A percentile compares a stretch with the other conserved stretches of the same genome.
Evolutionary conservation across 1,140 invertebrate species (phyloP).

Genomic region (Drosophila tropicalis): DNA sequence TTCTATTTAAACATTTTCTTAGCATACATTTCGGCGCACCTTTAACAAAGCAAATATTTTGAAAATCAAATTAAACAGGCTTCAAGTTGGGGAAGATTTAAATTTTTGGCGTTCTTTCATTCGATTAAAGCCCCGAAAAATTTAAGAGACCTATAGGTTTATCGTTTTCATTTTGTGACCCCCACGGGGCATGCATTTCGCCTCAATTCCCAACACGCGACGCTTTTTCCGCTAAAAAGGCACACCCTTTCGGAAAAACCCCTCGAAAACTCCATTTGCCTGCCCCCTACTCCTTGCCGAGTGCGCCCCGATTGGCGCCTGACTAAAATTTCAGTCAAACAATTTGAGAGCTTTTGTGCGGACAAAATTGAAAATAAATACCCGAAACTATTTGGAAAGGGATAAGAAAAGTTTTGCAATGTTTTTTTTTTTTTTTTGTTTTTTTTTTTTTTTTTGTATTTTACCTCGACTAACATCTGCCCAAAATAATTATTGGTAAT

Average conservation of each 20-base stretch:
- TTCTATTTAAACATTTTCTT: background rate
- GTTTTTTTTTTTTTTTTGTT: background rate
- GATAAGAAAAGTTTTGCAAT: slow-evolving; percentile 3
- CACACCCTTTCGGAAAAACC: background rate
- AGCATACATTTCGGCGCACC: background rate
- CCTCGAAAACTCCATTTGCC: background rate
- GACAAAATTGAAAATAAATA: slow-evolving; percentile 42
- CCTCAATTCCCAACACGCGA: slow-evolving; percentile 21
- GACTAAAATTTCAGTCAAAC: slow-evolving; percentile 48
- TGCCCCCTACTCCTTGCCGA: background rate
- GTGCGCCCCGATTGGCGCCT: background rate
- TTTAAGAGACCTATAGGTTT: slow-evolving; percentile 4
- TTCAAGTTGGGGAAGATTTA: background rate
- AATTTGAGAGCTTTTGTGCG: slow-evolving; percentile 35
- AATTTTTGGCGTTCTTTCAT: background rate
- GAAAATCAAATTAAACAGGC: background rate
- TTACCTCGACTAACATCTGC: background rate
- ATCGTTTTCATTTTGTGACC: slow-evolving; percentile 10
- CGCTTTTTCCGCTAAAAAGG: slow-evolving; percentile 12
- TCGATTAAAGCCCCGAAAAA: background rate
- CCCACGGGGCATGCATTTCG: background rate
- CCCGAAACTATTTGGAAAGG: slow-evolving; percentile 43
- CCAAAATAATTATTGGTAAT: slow-evolving; percentile 52
- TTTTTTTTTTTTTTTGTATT: background rate
- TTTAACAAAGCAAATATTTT: background rate